phyloP scores from a whole-genome alignment of 2,888 invertebrate genomes.

The Chrysomela aeneicollis region DNA sequence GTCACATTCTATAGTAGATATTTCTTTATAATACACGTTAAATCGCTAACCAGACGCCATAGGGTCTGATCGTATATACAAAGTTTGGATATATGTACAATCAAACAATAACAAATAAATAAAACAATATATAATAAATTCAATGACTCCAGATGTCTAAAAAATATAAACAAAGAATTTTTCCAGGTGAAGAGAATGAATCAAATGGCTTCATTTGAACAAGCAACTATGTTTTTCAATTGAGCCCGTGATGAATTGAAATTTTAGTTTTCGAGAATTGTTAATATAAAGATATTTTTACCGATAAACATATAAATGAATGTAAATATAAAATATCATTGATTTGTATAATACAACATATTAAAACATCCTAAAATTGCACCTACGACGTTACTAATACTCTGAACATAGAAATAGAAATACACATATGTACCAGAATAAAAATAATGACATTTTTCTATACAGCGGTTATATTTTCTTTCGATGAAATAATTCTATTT shows the following conservation, averaged over 20 bases:
- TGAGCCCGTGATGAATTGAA: no score
- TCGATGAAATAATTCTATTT: slow-evolving; percentile 37
- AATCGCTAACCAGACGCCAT: slow-evolving; percentile 58
- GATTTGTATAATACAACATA: not conserved
- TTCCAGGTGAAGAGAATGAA: not conserved
- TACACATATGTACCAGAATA: slow-evolving; percentile 26
- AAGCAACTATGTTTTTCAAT: no score
- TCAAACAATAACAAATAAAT: slow-evolving; percentile 58
- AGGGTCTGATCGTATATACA: slow-evolving; percentile 60
- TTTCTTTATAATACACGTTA: slow-evolving; percentile 52
- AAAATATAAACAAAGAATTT: slow-evolving; percentile 25
- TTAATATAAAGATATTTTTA: not conserved
- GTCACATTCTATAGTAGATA: slow-evolving; percentile 54
- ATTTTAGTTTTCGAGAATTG: no score
- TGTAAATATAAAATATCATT: not conserved
- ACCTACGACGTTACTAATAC: slow-evolving; percentile 39
- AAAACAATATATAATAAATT: slow-evolving; percentile 50
- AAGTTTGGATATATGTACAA: slow-evolving; percentile 60
- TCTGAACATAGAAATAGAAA: slow-evolving; percentile 6
- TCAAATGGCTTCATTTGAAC: not conserved
- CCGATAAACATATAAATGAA: not conserved
- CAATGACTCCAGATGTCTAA: slow-evolving; percentile 53
- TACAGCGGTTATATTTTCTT: slow-evolving; percentile 24
- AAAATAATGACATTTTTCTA: slow-evolving; percentile 32
- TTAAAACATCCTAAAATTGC: slow-evolving; percentile 34